Evolutionary conservation across 2,797 vertebrate species (phyloP).

Genomic region (Alosa sapidissima): DNA sequence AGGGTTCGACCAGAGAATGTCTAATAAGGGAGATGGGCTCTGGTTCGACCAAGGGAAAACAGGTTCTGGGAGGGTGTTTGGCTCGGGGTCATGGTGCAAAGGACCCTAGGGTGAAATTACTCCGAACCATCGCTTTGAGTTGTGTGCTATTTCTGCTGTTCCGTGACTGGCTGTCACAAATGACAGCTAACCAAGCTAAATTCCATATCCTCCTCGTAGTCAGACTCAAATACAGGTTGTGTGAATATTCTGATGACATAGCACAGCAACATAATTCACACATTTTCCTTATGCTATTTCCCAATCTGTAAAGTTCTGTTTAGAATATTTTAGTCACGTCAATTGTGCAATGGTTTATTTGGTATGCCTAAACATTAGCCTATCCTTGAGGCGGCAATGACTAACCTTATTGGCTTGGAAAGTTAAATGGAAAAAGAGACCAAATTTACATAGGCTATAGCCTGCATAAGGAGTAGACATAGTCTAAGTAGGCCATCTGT

Average conservation of each 20-base stretch:
- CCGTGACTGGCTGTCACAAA: constrained; percentile 1
- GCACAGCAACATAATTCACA: neutral
- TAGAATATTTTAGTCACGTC: neutral
- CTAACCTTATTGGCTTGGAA: neutral
- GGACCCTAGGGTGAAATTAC: too few species aligned
- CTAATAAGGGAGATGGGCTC: too few species aligned
- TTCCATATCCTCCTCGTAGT: neutral
- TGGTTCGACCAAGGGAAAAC: too few species aligned
- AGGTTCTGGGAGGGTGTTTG: too few species aligned
- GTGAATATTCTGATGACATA: constrained; percentile 10
- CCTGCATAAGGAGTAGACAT: neutral
- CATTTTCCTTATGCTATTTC: neutral
- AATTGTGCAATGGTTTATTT: neutral
- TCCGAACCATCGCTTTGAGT: too few species aligned
- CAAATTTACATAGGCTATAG: neutral
- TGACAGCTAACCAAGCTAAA: neutral
- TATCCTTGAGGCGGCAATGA: neutral
- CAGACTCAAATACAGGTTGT: neutral
- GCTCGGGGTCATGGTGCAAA: too few species aligned
- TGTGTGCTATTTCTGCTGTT: neutral
- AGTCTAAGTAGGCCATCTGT: neutral
- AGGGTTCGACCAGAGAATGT: too few species aligned
- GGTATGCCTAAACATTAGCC: neutral
- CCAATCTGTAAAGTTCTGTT: neutral
- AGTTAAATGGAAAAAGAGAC: neutral